Evolutionary conservation across 2,888 invertebrate genomes (phyloP).

Genomic region (Ceriagrion tenellum): DNA sequence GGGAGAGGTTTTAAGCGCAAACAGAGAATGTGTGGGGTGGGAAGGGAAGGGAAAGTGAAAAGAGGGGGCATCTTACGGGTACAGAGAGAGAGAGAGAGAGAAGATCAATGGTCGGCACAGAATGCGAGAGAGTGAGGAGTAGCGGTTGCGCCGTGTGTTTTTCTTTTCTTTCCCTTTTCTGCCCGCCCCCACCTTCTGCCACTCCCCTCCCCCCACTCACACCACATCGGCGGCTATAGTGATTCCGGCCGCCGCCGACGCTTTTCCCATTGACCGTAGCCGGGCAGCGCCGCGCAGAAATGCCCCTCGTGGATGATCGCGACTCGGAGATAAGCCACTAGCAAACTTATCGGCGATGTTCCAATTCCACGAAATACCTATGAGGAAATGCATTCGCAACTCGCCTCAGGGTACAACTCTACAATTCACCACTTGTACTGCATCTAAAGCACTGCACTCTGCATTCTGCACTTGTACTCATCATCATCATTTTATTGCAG

Average conservation of each 20-base stretch:
- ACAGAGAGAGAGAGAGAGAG: conserved; percentile 13
- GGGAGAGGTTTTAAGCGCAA: neutral
- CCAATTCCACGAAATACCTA: neutral
- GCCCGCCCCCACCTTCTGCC: too few species aligned
- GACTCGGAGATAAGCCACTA: neutral
- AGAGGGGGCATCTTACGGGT: neutral
- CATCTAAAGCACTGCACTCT: too few species aligned
- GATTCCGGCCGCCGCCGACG: too few species aligned
- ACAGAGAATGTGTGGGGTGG: neutral
- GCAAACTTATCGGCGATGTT: neutral
- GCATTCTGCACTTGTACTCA: too few species aligned
- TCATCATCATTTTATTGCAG: too few species aligned
- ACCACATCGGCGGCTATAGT: neutral
- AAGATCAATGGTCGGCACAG: conserved; percentile 56
- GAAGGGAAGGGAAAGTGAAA: neutral
- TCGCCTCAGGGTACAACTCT: too few species aligned
- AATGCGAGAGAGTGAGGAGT: conserved; percentile 33
- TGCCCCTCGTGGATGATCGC: neutral
- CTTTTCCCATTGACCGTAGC: neutral
- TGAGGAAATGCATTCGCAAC: neutral
- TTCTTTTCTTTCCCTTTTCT: neutral
- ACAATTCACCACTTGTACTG: too few species aligned
- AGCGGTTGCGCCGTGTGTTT: neutral
- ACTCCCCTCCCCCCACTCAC: neutral
- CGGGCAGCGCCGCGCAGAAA: neutral